Base-by-base conservation (phyloP, 1,140 invertebrate genomes). In the Lepidurus couesii region DNA sequence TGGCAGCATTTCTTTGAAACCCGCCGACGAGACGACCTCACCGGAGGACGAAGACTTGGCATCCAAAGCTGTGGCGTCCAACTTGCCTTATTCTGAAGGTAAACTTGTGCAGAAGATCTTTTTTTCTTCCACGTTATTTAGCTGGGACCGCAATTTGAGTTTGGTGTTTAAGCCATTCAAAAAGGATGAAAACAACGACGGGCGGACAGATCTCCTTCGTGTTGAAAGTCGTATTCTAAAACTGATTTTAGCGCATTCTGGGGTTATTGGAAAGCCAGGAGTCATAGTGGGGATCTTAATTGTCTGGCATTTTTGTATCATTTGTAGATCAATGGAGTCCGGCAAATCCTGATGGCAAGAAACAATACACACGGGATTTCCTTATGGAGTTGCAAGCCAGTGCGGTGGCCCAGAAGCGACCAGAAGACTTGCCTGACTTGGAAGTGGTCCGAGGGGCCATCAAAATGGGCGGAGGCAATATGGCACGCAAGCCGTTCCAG, bases 281-380 rank as follows among this genome's bases (percentile, higher is more conserved):
- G 11, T 80, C n/a, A 34, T 34, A 0, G 4, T 34, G 34, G 34
- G 3, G 34, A 34, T 34, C 2, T 0, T 34, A 4, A 34, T 47
- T 21, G 5, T 1, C 21, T 13, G 9, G 47, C 47, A 16, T 11
- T 8, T n/a, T 75, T 76, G 21, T 13, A 79, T 75, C 73, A 0
- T 81, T 84, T 84, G 16, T 81, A 88, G 92, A 92, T 82, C 94
- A 95, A 86, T 96, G 94, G 94, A 93, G 92, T 80, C 95, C 94
- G 9, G 83, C 90, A 21, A 95, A 95, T 85, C 90, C 87, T 13
- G 88, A 88, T 81, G 94, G 94, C 0, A 94, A 92, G 83, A 86
- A 84, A 80, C 88, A 89, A 44, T 97, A 96, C 84, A 91, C 92
- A 79, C 86, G 92, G 74, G 91, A 93, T 9, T 91, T 95, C 81